Evolutionary conservation across 2,797 vertebrate genomes (phyloP).

Genomic region (Thunnus albacares): DNA sequence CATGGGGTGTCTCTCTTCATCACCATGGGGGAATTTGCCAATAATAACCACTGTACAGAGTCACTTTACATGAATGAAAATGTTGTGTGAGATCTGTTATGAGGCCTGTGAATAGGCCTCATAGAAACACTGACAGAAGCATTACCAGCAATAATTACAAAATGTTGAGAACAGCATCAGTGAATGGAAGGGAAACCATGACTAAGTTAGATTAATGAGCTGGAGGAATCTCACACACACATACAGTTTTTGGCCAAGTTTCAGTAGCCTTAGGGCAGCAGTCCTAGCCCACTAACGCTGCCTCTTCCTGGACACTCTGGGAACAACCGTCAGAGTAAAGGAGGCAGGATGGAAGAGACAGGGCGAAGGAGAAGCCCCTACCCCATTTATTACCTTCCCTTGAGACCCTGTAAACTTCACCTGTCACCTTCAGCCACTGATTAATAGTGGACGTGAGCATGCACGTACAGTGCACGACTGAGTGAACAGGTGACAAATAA

Average conservation of each 20-base stretch:
- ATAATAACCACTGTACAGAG: slow-evolving; percentile 7
- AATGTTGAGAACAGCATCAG: slow-evolving; percentile 41
- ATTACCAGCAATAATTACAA: slow-evolving; percentile 59
- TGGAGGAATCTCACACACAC: slow-evolving; percentile 46
- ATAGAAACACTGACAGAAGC: slow-evolving; percentile 59
- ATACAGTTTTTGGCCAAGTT: slow-evolving; percentile 6
- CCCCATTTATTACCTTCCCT: slow-evolving; percentile 59
- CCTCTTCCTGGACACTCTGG: slow-evolving; percentile 59
- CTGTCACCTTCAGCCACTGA: slow-evolving; percentile 63
- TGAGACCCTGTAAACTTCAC: slow-evolving; percentile 54
- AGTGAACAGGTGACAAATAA: slow-evolving; percentile 37
- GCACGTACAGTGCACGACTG: slow-evolving; percentile 49
- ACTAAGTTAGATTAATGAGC: slow-evolving; percentile 75
- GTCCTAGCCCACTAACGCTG: slow-evolving; percentile 44
- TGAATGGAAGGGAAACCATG: slow-evolving; percentile 62
- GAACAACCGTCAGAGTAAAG: slow-evolving; percentile 65
- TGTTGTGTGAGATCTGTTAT: slow-evolving; percentile 38
- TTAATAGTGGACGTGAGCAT: slow-evolving; percentile 60
- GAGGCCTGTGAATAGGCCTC: slow-evolving; percentile 35
- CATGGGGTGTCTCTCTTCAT: slow-evolving; percentile 51
- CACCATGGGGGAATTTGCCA: slow-evolving; percentile 11
- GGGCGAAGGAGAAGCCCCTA: slow-evolving; percentile 58
- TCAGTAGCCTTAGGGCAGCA: slow-evolving; percentile 40
- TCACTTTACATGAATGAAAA: slow-evolving; percentile 38
- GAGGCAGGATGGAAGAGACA: slow-evolving; percentile 65